Conservation (phyloP, 2,888 invertebrate genomes). For the Mantis religiosa region DNA sequence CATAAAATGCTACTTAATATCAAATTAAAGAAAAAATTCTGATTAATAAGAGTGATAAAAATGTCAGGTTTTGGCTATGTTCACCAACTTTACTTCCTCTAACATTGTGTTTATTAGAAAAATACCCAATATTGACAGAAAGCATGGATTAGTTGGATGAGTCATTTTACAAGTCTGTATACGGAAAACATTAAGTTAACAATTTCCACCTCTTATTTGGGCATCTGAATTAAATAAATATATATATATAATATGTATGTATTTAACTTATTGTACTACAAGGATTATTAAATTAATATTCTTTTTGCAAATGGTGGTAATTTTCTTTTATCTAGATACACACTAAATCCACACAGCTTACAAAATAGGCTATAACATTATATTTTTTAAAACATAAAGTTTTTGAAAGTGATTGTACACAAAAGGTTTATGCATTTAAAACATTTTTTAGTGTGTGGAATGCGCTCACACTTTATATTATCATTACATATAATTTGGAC, state of each 20-base stretch:
- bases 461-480: neutral
- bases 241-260: slow-evolving; percentile 3
- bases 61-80: no score
- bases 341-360: slow-evolving; percentile 17
- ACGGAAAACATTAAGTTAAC: neutral
- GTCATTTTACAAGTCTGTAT: neutral
- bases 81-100: no score
- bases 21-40: no score
- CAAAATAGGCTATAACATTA: slow-evolving; percentile 11
- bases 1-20: no score
- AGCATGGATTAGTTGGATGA: neutral
- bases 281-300: slow-evolving; percentile 20
- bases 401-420: slow-evolving; percentile 13
- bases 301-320: slow-evolving; percentile 5
- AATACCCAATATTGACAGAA: no score
- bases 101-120: no score
- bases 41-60: no score
- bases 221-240: slow-evolving; percentile 14
- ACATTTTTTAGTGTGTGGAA: neutral
- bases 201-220: slow-evolving; percentile 4
- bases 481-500: slow-evolving; percentile 19
- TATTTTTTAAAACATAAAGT: slow-evolving; percentile 6
- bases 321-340: neutral
- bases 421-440: neutral
- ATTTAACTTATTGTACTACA: slow-evolving; percentile 16